These are phyloP conservation scores for Tyria jacobaeae DNA, from an alignment of 2,888 invertebrate genomes.

Conservation along the genomic window DNA sequence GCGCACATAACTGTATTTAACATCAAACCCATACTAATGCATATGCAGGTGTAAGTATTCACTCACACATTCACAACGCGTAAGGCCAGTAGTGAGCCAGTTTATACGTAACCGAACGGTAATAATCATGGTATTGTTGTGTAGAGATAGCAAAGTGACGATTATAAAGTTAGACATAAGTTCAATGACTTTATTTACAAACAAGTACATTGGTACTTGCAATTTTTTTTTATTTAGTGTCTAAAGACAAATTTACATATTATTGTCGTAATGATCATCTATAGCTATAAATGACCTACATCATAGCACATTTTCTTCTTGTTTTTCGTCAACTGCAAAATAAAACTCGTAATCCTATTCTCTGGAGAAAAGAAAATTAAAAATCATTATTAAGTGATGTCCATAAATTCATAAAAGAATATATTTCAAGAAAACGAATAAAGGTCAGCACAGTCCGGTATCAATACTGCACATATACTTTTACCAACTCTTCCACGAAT, in stretches of 20 bases:
- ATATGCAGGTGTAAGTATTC: slow-evolving; percentile 22
- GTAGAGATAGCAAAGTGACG: slow-evolving; percentile 67
- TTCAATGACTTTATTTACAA: not conserved
- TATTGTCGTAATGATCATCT: too few relatives aligned
- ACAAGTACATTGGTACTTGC: not conserved
- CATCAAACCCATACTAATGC: slow-evolving; percentile 65
- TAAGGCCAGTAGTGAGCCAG: slow-evolving; percentile 82
- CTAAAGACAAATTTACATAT: too few relatives aligned
- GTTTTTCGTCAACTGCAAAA: too few relatives aligned
- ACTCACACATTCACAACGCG: slow-evolving; percentile 71
- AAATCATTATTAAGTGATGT: too few relatives aligned
- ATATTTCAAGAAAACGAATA: too few relatives aligned
- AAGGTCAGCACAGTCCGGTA: not conserved
- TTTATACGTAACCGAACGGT: slow-evolving; percentile 84
- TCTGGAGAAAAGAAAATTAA: too few relatives aligned
- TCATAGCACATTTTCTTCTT: too few relatives aligned
- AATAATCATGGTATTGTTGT: slow-evolving; percentile 80
- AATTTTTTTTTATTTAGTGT: not conserved
- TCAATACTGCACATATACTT: not conserved
- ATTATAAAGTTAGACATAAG: slow-evolving; percentile 14
- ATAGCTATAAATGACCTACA: too few relatives aligned
- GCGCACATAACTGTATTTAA: slow-evolving; percentile 27
- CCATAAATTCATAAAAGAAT: too few relatives aligned
- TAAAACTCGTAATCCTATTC: too few relatives aligned
- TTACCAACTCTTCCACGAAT: not conserved